Evolutionary conservation across 2,113 vertebrate species (phyloP).

Genomic region (Dipodomys spectabilis): DNA sequence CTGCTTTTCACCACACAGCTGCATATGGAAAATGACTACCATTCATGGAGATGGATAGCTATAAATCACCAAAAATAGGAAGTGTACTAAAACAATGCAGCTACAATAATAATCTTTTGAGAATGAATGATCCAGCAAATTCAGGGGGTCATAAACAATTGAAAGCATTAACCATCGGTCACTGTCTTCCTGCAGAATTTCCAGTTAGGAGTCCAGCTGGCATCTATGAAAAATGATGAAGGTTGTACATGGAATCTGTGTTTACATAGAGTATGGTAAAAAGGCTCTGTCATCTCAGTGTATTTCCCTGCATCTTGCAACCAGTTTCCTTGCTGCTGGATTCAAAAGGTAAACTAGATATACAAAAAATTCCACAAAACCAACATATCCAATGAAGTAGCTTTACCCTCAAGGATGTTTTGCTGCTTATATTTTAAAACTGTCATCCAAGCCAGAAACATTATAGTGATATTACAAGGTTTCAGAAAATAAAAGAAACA

Average conservation of each 20-base stretch:
- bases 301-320: not conserved
- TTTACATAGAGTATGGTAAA: not conserved
- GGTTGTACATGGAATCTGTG: not conserved
- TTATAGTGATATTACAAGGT: not conserved
- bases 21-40: slow-evolving; percentile 71
- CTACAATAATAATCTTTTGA: slow-evolving; percentile 75
- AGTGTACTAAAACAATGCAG: slow-evolving; percentile 69
- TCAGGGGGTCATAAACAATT: slow-evolving; percentile 62
- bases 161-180: slow-evolving; percentile 60
- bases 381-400: not conserved
- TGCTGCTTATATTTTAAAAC: not conserved
- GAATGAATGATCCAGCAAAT: slow-evolving; percentile 70
- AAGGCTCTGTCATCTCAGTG: not conserved
- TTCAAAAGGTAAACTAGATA: not conserved
- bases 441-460: not conserved
- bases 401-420: not conserved
- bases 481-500: not conserved
- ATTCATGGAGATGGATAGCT: slow-evolving; percentile 56
- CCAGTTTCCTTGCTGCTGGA: not conserved
- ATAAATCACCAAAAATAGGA: slow-evolving; percentile 83
- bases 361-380: not conserved
- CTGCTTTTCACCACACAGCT: slow-evolving; percentile 68
- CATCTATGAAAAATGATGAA: slow-evolving; percentile 56
- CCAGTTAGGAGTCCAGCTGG: slow-evolving; percentile 71
- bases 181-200: slow-evolving; percentile 60